Percentiles rank a stretch among this genome's conserved stretches.
Conservation (phyloP, 2,797 vertebrate genomes). For the Pteronotus mesoamericanus region DNA sequence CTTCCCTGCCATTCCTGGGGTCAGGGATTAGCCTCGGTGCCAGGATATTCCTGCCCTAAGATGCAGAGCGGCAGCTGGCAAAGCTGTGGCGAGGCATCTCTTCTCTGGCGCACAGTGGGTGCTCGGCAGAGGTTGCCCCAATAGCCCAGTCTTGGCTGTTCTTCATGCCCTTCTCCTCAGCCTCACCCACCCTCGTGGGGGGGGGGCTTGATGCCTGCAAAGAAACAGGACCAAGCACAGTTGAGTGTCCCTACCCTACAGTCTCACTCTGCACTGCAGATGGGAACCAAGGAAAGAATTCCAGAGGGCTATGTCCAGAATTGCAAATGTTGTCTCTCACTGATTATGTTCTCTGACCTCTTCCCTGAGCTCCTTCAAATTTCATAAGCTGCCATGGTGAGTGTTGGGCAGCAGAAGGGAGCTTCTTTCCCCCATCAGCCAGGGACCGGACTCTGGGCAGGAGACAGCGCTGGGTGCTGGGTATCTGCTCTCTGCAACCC, state of each 20-base stretch:
- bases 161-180: background rate
- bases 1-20: background rate
- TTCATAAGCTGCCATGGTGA: no score
- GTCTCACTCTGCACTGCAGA: background rate
- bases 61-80: background rate
- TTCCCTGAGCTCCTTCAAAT: background rate
- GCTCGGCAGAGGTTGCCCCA: background rate
- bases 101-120: no score
- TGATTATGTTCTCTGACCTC: background rate
- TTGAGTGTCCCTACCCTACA: rapidly evolving
- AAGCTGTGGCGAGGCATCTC: background rate
- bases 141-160: background rate
- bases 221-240: background rate
- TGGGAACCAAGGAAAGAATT: background rate
- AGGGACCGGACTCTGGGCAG: background rate
- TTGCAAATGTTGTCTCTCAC: rapidly evolving
- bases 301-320: rapidly evolving
- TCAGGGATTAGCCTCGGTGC: background rate
- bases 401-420: rapidly evolving
- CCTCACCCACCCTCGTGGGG: background rate
- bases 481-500: background rate
- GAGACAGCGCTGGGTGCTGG: background rate
- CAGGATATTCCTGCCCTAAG: background rate
- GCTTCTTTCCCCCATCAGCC: background rate
- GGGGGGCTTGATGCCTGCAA: background rate